Evolutionary conservation across 2,888 invertebrate genomes (phyloP), one percentile per base, ranked within the genome.

Genomic region (Ypsolopha scabrella): DNA sequence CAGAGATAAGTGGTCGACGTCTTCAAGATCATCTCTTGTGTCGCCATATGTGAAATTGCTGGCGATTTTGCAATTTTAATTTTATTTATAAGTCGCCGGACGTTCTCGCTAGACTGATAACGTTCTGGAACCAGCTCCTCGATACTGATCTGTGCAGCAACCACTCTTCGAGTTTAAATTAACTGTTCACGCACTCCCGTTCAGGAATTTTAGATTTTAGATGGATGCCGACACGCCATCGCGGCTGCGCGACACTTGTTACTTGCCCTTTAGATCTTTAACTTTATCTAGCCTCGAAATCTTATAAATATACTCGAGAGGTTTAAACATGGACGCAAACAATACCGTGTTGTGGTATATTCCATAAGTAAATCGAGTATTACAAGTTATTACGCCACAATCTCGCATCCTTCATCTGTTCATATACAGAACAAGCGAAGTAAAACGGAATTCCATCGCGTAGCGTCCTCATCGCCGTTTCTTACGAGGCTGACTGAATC

Each of bases 21-120:
- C 54, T 43, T 45, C 69, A 57, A 78, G 86, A 83, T 82, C 77
- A 80, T 85, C 83, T 81, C 67, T 55, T 60, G 55, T 67, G 63
- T 71, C 72, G 77, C 70, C 83, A 80, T 83, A 82, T 83, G 83
- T 81, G 83, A 83, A 83, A 85, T 83, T 80, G 81, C 69, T 81
- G 74, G 66, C 75, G 77, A 80, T 80, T 83, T 85, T 82, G 80
- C 80, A 85, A 86, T 86, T 86, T 86, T 82, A 85, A 85, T 83
- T 86, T 85, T 80, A 83, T 83, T 83, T 83, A 80, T 83, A 81
- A 60, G 58, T 58, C 57, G 69, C 68, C 79, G 80, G 81, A 82
- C 78, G 80, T 80, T 73, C 76, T 72, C 75, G 78, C 85, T 86
- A 83, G 82, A 76, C 81, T 75, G 85, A 86, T 86, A 85, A 80